phyloP scores from a whole-genome alignment of 1,140 invertebrate species.

The Sitophilus oryzae region DNA sequence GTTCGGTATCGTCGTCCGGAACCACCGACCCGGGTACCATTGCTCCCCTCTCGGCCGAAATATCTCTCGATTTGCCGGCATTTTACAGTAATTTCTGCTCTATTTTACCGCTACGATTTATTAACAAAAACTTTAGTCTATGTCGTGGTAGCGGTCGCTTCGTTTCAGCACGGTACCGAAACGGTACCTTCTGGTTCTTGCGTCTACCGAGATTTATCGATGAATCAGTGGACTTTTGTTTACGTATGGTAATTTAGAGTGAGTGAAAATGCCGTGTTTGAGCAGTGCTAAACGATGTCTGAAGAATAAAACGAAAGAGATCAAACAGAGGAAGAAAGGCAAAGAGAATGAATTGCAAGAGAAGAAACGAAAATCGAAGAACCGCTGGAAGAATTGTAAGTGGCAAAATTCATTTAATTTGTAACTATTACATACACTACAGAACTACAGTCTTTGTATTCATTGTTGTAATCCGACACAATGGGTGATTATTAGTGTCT shows the following conservation, averaged over 20 bases:
- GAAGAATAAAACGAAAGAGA: constrained; percentile 15
- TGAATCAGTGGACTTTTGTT: constrained; percentile 2
- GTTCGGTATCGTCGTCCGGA: constrained; percentile 12
- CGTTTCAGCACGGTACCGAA: background rate
- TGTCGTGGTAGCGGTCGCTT: background rate
- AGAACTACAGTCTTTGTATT: too few relatives aligned
- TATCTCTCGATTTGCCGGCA: constrained; percentile 19
- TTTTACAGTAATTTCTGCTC: constrained; percentile 24
- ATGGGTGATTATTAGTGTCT: too few relatives aligned
- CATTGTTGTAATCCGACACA: too few relatives aligned
- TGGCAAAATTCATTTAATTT: constrained; percentile 4
- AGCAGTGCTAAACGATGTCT: constrained; percentile 21
- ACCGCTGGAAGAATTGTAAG: constrained; percentile 28
- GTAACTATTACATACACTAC: too few relatives aligned
- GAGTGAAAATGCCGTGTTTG: constrained; percentile 14
- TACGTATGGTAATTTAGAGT: constrained; percentile 8
- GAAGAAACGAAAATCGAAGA: constrained; percentile 17
- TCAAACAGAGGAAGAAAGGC: constrained; percentile 16
- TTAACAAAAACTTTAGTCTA: constrained; percentile 21
- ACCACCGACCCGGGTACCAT: background rate
- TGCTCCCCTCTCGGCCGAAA: constrained; percentile 11
- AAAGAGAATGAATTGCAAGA: constrained; percentile 13
- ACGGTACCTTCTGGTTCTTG: too few relatives aligned
- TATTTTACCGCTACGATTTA: constrained; percentile 22
- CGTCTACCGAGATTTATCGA: background rate